phyloP scores from a whole-genome alignment of 2,113 vertebrate species.

The Elgaria multicarinata region DNA sequence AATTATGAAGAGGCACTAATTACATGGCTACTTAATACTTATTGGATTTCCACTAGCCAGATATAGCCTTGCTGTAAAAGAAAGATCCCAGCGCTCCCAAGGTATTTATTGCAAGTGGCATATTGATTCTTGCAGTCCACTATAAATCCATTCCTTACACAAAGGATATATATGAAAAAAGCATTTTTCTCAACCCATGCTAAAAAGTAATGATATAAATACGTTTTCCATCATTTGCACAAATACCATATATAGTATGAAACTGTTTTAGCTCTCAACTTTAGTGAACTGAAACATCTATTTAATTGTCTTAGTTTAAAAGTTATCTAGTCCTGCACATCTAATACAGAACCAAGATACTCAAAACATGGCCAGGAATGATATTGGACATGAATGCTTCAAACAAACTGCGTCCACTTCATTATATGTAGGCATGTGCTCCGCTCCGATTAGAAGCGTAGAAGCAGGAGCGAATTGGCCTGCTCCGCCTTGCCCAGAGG shows the following conservation, averaged over 20 bases:
- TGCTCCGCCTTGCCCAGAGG: too few species aligned
- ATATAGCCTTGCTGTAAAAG: neutral
- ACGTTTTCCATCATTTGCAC: constrained; percentile 34
- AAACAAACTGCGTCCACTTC: neutral
- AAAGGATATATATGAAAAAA: constrained; percentile 53
- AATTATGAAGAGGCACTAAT: neutral
- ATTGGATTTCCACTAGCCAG: neutral
- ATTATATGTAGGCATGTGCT: too few species aligned
- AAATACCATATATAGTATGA: constrained; percentile 65
- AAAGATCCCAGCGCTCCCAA: neutral
- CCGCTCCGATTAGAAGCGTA: too few species aligned
- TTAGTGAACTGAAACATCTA: constrained; percentile 41
- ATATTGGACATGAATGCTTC: neutral
- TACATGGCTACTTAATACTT: neutral
- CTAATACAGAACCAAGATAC: neutral
- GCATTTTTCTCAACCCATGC: constrained; percentile 51
- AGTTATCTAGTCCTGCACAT: neutral
- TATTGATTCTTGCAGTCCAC: constrained; percentile 10
- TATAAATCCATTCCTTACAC: constrained; percentile 52
- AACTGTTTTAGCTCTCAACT: constrained; percentile 40
- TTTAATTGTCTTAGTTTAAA: neutral
- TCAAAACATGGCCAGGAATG: neutral
- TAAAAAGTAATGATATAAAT: constrained; percentile 59
- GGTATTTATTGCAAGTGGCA: neutral
- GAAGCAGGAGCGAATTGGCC: too few species aligned